Evolutionary conservation across 2,113 vertebrate genomes (phyloP), one percentile per base, ranked within the genome.

Genomic region (Gallinago jamesoni): DNA sequence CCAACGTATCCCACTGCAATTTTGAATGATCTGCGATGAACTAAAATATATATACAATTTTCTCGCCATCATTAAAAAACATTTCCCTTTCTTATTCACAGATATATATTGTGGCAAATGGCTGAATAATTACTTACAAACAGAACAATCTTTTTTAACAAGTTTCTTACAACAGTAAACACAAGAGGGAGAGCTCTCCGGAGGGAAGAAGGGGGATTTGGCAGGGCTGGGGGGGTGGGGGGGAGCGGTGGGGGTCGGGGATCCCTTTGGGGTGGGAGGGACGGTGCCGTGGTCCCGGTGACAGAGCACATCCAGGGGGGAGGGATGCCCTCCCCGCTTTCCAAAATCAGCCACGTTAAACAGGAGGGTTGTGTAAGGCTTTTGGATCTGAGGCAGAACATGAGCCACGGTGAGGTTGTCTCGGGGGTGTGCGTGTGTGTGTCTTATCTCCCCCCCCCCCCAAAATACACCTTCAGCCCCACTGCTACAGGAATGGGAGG

Each of bases 51-150:
- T 88, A 97, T 97, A 94, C 89, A 90, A 55, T 84, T 94, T 94
- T 74, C 89, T 89, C 7, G 2, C 84, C 85, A n/a, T 84, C 87
- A 95, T 95, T 93, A 96, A 97, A 95, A 93, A 66, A 80, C 50
- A 85, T 88, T 96, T 96, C 95, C 94, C 96, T 93, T 96, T 96
- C 90, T 96, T 96, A 97, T 98, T 97, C 98, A 98, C 97, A 98
- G 97, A 97, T 90, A 97, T 80, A 96, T 86, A 90, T 87, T 5
- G 89, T 95, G 95, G 96, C 94, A 93, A 95, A 67, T 45, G 86
- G 96, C 93, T 84, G 97, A 97, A 96, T 84, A 94, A 98, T 97
- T 96, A 96, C 96, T 97, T 95, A 97, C 97, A 98, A 96, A 94
- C 96, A 63, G 76, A 97, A 87, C 67, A 57, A 87, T 90, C 62